Evolutionary conservation across 2,113 vertebrate species (phyloP).

Genomic region (Pterocles orientalis): DNA sequence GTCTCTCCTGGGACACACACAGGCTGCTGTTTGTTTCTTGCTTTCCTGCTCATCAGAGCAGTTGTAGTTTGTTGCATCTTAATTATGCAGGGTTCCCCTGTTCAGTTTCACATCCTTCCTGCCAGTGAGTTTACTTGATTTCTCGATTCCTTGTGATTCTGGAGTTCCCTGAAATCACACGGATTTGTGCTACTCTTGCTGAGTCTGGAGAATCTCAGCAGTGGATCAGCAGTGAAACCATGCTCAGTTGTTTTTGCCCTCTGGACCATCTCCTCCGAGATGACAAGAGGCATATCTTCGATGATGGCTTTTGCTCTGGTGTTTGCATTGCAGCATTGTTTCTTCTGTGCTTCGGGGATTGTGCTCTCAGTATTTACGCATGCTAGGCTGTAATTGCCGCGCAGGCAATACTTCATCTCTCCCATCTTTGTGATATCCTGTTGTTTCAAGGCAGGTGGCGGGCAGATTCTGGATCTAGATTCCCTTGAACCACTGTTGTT

Average conservation of each 20-base stretch:
- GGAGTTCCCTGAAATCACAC: conserved; percentile 5
- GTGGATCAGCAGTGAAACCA: neutral
- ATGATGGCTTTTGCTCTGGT: neutral
- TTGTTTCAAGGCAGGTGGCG: neutral
- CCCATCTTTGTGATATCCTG: neutral
- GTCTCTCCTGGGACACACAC: conserved; percentile 32
- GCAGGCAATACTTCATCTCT: neutral
- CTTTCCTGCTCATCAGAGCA: conserved; percentile 65
- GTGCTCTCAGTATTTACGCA: neutral
- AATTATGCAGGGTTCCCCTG: conserved; percentile 55
- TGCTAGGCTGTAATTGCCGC: neutral
- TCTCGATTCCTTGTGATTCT: conserved; percentile 13
- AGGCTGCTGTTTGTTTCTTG: conserved; percentile 57
- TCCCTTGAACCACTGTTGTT: neutral
- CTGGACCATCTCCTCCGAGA: neutral
- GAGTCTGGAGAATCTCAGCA: neutral
- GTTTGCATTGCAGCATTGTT: neutral
- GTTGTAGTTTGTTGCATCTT: conserved; percentile 55
- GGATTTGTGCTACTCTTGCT: neutral
- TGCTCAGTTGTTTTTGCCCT: neutral
- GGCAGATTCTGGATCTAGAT: neutral
- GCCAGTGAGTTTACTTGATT: conserved; percentile 1
- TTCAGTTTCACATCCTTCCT: conserved; percentile 60
- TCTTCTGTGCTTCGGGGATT: neutral
- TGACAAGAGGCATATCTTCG: neutral